Evolutionary conservation across 2,888 invertebrate genomes (phyloP), one percentile per base, ranked within the genome.

Genomic region (Amphipoea lucens): DNA sequence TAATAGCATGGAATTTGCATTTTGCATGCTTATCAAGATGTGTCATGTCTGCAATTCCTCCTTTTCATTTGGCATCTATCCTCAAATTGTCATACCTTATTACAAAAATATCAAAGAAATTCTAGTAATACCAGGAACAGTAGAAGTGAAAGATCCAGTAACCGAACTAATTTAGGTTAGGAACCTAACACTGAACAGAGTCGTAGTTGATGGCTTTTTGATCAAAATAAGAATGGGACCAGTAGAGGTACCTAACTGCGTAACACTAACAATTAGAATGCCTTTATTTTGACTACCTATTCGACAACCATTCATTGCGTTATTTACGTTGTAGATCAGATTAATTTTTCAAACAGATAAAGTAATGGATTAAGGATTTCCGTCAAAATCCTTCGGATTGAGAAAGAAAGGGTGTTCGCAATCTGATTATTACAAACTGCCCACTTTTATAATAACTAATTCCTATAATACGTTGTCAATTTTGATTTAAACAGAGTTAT

Each of bases 11-110:
- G 57, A 57, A 48, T 65, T 57, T 57, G n/a, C 23, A 6, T 79
- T 81, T 63, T 84, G 85, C 84, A 84, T 79, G 84, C 14, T 45
- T 57, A 42, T 20, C 51, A 29, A 54, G 4, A n/a, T 51, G 6
- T 29, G 4, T 29, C 48, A 66, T 78, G 4, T 36, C 6, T 14
- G 76, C 29, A 66, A n/a, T 57, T 48, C 7, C 23, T 69, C 29
- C 17, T 81, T 23, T 70, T 62, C 80, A 51, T 51, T 51, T 36
- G 62, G 36, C 45, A 48, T 45, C 14, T 6, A 65, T 40, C 29
- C 14, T 60, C 7, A 60, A 77, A 57, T 51, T n/a, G n/a, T 45
- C 45, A n/a, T 54, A 42, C 20, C 12, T 6, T 29, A 65, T 63
- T 29, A 73, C 20, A 66, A 73, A 36, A 73, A 45, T 23, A 42